A percentile compares a stretch with the other conserved stretches of the same genome.
phyloP scores from a whole-genome alignment of 1,140 invertebrate species.

The Eubasilissa regina region DNA sequence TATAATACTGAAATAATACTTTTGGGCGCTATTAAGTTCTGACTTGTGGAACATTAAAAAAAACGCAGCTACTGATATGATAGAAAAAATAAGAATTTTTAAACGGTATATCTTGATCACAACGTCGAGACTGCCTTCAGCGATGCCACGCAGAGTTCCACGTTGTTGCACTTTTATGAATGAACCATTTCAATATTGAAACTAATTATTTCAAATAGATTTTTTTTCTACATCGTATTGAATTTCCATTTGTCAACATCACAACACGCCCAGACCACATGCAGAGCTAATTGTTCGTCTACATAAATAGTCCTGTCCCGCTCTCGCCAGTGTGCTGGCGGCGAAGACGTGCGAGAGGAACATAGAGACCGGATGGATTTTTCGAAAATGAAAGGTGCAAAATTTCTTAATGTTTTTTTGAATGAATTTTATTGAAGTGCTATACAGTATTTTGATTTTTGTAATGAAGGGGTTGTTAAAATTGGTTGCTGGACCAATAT shows the following conservation, averaged over 20 bases:
- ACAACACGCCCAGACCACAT: conserved; percentile 53
- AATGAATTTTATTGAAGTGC: conserved; percentile 20
- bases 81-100: too few relatives aligned
- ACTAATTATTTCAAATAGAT: conserved; percentile 20
- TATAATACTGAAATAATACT: too few relatives aligned
- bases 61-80: too few relatives aligned
- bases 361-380: background rate
- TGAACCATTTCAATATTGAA: conserved; percentile 8
- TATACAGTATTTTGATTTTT: conserved; percentile 9
- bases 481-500: background rate
- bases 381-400: conserved; percentile 33
- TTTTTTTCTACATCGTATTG: background rate
- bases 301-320: conserved; percentile 6
- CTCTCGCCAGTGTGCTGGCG: background rate
- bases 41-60: too few relatives aligned
- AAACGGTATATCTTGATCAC: too few relatives aligned
- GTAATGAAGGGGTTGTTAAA: background rate
- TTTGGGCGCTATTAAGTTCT: too few relatives aligned
- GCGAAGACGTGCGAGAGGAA: background rate
- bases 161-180: conserved; percentile 28
- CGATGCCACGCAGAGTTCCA: too few relatives aligned
- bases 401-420: conserved; percentile 10
- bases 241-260: conserved; percentile 52
- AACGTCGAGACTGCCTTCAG: too few relatives aligned
- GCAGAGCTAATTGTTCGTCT: conserved; percentile 54